phyloP scores from a whole-genome alignment of 2,888 invertebrate species.

The Lumbricus terrestris region DNA sequence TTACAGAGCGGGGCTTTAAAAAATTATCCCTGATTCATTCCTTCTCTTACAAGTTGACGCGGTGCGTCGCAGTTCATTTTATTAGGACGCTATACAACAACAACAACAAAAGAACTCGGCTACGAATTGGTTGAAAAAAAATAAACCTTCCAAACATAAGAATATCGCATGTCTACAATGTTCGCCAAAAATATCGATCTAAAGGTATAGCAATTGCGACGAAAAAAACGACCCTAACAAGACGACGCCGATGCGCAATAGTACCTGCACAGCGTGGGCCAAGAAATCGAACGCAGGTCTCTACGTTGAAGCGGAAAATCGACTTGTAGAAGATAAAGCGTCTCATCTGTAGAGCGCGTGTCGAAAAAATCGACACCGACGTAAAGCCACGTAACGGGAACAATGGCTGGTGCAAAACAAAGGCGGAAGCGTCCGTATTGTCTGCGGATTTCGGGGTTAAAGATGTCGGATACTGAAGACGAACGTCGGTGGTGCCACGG shows the following conservation, averaged over 20 bases:
- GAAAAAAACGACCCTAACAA: neutral
- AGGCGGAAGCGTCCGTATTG: neutral
- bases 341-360: neutral
- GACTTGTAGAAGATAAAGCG: neutral
- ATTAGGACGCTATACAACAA: neutral
- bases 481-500: slow-evolving; percentile 3
- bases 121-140: neutral
- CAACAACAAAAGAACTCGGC: neutral
- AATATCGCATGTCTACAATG: too few species aligned
- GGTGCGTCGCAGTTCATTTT: neutral
- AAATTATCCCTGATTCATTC: neutral
- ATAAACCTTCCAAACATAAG: too few species aligned
- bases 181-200: too few species aligned
- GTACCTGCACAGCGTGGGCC: neutral
- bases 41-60: neutral
- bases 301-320: neutral
- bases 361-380: neutral
- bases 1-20: neutral
- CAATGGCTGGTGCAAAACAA: neutral
- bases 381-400: slow-evolving; percentile 3
- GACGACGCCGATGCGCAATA: neutral
- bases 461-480: neutral
- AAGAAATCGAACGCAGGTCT: neutral
- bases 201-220: too few species aligned
- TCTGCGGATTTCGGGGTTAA: slow-evolving; percentile 18